Evolutionary conservation across 2,113 vertebrate species (phyloP), one percentile per base, ranked within the genome.

Genomic region (Nicator chloris): DNA sequence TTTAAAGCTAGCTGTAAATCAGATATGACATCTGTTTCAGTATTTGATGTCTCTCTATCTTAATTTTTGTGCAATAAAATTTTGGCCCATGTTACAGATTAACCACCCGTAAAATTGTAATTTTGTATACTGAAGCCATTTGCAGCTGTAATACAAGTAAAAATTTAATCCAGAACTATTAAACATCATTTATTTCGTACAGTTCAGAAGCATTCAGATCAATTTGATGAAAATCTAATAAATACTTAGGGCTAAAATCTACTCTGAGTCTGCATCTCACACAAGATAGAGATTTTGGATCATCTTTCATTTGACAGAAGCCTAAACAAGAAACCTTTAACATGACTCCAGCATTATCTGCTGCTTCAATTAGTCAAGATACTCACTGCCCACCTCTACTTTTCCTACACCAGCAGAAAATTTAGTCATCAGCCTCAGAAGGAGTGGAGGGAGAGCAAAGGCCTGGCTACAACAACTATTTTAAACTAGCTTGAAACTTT

Each of bases 51-150:
- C 68, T 73, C 24, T 90, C 1, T 0, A 42, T 93, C 93, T 97
- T 90, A 93, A 96, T 94, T 95, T 85, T 86, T 90, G n/a, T 71
- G 56, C 56, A 90, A 86, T 83, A 83, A 88, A 90, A 83, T 88
- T 78, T 94, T 97, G 64, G 35, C 16, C 82, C 35, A 75, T 66
- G 65, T 90, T 92, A 92, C 59, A 92, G 54, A 84, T 93, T 94
- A 92, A 71, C 81, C 71, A 84, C 68, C 75, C 6, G 10, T 85
- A 93, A 92, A 92, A 95, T 94, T 94, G 83, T 33, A 71, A 72
- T 70, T 92, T 88, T 94, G 59, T 85, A 60, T 70, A 90, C 50
- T n/a, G 82, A 93, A 88, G 61, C 44, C 39, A 82, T 77, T 90
- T 88, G 73, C 57, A 88, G 35, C 33, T 78, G 35, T 87, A 92